Base-by-base conservation (phyloP, 2,113 vertebrate genomes). In the Equus przewalskii region DNA sequence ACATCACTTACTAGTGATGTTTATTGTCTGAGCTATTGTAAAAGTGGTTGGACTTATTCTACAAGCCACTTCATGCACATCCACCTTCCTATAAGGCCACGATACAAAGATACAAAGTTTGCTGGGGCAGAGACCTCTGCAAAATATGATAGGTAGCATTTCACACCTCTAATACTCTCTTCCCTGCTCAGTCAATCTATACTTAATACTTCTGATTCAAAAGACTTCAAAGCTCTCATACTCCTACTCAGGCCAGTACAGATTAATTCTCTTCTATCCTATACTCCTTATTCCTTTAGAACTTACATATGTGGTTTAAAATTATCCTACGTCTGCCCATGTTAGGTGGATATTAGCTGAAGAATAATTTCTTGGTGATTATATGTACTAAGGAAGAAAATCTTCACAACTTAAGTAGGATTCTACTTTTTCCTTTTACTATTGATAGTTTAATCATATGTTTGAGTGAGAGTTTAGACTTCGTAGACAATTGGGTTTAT, bases 401-500 rank as follows among this genome's bases (percentile, higher is more conserved):
- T 41, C 22, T 44, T 73, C 26, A 92, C 10, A 79, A 64, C 21
- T 60, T 83, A 75, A 79, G 21, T 58, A 91, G n/a, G 51, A 49
- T 2, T 83, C 26, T 44, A 10, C 14, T 16, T 92, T 92, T 81
- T 58, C 36, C 33, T 91, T 91, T 69, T 79, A 82, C 46, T 54
- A 54, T 24, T 88, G 80, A 88, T 11, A 84, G 33, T 83, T 49
- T 93, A 86, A 75, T 97, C 58, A 70, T 15, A 41, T 78, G 46
- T 94, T 89, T 90, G 80, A 96, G 36, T 49, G 21, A 92, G 28
- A 90, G 7, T 54, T 96, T 58, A 87, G 75, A 60, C 83, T 88
- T 91, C 93, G n/a, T 44, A n/a, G 46, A 83, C 6, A 73, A 9
- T 88, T 62, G 21, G 72, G 6, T 21, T 95, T 78, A 87, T 22